Evolutionary conservation across 2,113 vertebrate genomes (phyloP), one percentile per base, ranked within the genome.

Genomic region (Saguinus midas): DNA sequence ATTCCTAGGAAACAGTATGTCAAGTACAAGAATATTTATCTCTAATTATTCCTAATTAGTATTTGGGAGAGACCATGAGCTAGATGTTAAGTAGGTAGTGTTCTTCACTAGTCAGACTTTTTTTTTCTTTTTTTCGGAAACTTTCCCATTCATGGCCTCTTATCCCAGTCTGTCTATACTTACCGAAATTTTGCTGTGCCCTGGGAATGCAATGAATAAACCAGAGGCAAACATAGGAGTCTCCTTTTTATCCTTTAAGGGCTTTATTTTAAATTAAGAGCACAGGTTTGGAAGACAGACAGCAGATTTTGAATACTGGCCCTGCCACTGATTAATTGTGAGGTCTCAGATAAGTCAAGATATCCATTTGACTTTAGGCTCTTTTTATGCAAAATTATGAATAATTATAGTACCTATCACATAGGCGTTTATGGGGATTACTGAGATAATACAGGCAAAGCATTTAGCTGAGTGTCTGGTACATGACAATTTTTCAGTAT

Each of bases 31-130:
- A 40, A 80, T 52, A 90, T 93, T 97, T 96, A 20, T 27, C 64
- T 96, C 20, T 85, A 88, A 68, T 93, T 90, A 87, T 45, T 94
- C 48, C 11, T 91, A 79, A 78, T 95, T 95, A 78, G 52, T 79
- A 57, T 83, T 91, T 95, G 48, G 43, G 43, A 95, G 61, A 90
- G 27, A 87, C 40, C 80, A 23, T 40, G 64, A 96, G 40, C 16
- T 58, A 90, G 50, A 88, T 91, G 97, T 94, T 97, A 52, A 92
- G n/a, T 43, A 80, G 45, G 37, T 64, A 35, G 0, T 87, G 5
- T 86, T 89, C 83, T 95, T 91, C 37, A 89, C 79, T 90, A 61
- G 29, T 82, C 68, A 80, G 50, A 43, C 3, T 72, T 88, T 92
- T 94, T 66, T 64, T 64, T 58, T 55, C 13, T 58, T 64, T 76